Evolutionary conservation across 2,888 invertebrate genomes (phyloP).

Genomic region (Cistogaster globosa): DNA sequence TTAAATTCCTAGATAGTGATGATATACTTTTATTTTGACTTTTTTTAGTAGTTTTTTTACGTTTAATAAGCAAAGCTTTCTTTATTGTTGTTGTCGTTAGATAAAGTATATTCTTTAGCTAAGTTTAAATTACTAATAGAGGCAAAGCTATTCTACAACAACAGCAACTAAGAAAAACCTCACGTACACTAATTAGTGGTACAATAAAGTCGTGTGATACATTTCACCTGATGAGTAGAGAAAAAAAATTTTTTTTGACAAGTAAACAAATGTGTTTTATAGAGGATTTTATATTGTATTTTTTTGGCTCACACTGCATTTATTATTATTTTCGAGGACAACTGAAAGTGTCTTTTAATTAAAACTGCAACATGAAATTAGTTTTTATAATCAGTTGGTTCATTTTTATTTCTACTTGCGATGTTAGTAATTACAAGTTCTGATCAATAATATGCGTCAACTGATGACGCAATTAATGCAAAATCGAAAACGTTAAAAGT

Average conservation of each 20-base stretch:
- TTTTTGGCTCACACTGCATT: neutral
- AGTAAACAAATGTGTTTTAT: conserved; percentile 13
- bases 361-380: too few relatives aligned
- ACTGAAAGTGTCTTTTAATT: neutral
- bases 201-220: conserved; percentile 69
- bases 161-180: conserved; percentile 19
- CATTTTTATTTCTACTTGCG: too few relatives aligned
- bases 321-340: neutral
- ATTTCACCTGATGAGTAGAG: conserved; percentile 63
- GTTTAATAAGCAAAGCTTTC: conserved; percentile 60
- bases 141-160: conserved; percentile 29
- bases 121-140: conserved; percentile 47
- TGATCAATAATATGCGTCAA: too few relatives aligned
- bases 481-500: too few relatives aligned
- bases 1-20: conserved; percentile 70
- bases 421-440: too few relatives aligned
- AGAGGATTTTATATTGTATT: neutral
- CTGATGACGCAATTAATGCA: too few relatives aligned
- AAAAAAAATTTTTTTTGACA: conserved; percentile 1
- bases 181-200: conserved; percentile 70
- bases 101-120: conserved; percentile 27
- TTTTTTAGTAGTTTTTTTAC: conserved; percentile 12
- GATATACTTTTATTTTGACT: conserved; percentile 38
- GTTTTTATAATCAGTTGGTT: too few relatives aligned
- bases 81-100: conserved; percentile 26